Conservation (phyloP, 2,888 invertebrate species). For the Sepioteuthis lessoniana region DNA sequence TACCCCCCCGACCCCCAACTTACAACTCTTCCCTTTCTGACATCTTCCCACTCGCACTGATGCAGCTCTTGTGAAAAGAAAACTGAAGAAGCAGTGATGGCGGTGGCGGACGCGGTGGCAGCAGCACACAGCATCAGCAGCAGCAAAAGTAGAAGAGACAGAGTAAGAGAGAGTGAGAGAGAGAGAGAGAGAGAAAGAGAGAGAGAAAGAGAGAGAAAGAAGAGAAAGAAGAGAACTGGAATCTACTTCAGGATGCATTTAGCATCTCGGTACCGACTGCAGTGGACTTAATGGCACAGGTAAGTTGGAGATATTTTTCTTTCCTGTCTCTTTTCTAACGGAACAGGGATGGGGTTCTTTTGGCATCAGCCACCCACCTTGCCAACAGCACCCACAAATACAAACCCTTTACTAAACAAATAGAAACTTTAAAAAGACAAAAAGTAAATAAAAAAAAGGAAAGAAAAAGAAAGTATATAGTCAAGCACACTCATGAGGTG, state of each 20-base stretch:
- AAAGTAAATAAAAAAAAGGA: background rate
- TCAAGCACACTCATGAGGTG: background rate
- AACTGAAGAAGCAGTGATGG: background rate
- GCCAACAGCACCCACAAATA: background rate
- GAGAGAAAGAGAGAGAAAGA: background rate
- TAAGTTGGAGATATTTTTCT: slow-evolving; percentile 33
- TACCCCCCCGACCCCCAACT: background rate
- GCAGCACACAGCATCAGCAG: background rate
- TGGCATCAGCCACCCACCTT: background rate
- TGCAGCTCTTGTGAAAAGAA: slow-evolving; percentile 33
- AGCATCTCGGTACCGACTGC: slow-evolving; percentile 15
- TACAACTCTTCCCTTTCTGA: slow-evolving; percentile 2
- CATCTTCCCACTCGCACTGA: slow-evolving; percentile 33
- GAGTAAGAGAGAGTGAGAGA: background rate
- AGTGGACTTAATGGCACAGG: slow-evolving; percentile 1
- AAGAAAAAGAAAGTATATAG: background rate
- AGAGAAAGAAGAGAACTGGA: background rate
- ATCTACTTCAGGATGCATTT: slow-evolving; percentile 33
- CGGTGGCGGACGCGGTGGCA: background rate
- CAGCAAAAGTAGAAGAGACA: background rate
- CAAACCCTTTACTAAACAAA: background rate
- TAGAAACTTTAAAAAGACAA: too few relatives aligned
- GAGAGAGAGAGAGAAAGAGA: background rate
- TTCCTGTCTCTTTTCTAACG: background rate
- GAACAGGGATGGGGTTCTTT: background rate